phyloP scores from a whole-genome alignment of 1,140 invertebrate species.

The Cydia amplana region DNA sequence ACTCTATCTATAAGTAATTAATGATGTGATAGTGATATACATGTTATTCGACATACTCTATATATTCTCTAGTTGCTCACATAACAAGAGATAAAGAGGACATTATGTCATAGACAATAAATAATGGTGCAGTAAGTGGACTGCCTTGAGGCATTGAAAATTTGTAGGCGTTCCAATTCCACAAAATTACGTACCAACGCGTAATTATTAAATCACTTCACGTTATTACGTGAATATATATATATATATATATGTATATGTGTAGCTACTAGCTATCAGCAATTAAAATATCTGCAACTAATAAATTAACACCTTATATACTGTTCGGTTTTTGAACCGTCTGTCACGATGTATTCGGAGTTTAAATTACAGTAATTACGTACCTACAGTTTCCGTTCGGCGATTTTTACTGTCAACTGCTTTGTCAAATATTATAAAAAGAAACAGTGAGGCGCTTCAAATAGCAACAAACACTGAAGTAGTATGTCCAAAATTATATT shows the following conservation, averaged over 20 bases:
- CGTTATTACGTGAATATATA: neutral
- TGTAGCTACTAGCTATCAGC: too few species aligned
- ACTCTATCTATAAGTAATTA: neutral
- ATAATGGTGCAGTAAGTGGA: neutral
- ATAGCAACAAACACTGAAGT: too few species aligned
- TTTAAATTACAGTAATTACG: neutral
- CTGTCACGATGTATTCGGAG: neutral
- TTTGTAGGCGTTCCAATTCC: neutral
- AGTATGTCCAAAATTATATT: too few species aligned
- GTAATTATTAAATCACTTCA: neutral
- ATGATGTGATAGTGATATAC: neutral
- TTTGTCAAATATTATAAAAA: too few species aligned
- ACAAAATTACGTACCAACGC: neutral
- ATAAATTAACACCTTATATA: neutral
- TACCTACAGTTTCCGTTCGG: too few species aligned
- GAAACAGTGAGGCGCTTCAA: too few species aligned
- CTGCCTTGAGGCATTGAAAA: conserved; percentile 5
- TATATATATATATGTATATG: neutral
- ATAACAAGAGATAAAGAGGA: conserved; percentile 11
- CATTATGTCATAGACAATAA: conserved; percentile 17
- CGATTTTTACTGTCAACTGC: too few species aligned
- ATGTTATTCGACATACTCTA: neutral
- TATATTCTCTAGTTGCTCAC: conserved; percentile 2
- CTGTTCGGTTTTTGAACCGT: neutral
- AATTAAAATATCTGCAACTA: too few species aligned